A percentile compares a stretch with the other conserved stretches of the same genome.
Evolutionary conservation across 2,888 invertebrate species (phyloP).

Genomic region (Apantesis nais): DNA sequence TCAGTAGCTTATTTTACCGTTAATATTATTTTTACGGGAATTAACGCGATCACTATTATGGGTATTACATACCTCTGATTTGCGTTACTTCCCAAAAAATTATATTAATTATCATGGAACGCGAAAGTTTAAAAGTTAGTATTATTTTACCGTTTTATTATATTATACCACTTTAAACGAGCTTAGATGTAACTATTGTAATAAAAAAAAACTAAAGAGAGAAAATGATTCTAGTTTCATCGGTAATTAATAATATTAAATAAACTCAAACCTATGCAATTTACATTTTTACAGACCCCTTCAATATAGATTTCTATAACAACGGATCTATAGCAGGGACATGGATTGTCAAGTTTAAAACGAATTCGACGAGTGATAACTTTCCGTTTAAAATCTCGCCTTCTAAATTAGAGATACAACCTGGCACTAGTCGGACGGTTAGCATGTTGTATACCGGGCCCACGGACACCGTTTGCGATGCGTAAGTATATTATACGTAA

Average conservation of each 20-base stretch:
- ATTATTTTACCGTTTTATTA: no score
- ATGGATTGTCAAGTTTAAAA: slow-evolving; percentile 65
- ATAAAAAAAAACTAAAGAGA: neutral
- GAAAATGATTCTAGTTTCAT: neutral
- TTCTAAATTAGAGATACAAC: slow-evolving; percentile 62
- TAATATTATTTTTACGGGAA: no score
- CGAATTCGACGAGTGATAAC: slow-evolving; percentile 43
- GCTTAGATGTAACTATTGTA: no score
- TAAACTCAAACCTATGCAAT: neutral
- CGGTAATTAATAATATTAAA: neutral
- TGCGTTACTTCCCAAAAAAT: no score
- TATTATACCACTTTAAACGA: no score
- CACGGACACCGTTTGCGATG: slow-evolving; percentile 57
- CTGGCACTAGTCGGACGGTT: slow-evolving; percentile 56
- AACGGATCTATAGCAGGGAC: slow-evolving; percentile 65
- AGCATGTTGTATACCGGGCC: slow-evolving; percentile 63
- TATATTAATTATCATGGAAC: no score
- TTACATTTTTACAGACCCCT: slow-evolving; percentile 57
- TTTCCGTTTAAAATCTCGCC: slow-evolving; percentile 66
- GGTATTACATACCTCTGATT: no score
- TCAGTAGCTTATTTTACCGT: neutral
- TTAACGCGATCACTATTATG: no score
- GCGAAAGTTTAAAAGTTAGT: no score
- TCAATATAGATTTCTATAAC: slow-evolving; percentile 61
- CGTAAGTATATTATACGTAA: slow-evolving; percentile 56